Evolutionary conservation across 2,113 vertebrate species (phyloP), one percentile per base, ranked within the genome.

Genomic region (Paradoxurus hermaphroditus): DNA sequence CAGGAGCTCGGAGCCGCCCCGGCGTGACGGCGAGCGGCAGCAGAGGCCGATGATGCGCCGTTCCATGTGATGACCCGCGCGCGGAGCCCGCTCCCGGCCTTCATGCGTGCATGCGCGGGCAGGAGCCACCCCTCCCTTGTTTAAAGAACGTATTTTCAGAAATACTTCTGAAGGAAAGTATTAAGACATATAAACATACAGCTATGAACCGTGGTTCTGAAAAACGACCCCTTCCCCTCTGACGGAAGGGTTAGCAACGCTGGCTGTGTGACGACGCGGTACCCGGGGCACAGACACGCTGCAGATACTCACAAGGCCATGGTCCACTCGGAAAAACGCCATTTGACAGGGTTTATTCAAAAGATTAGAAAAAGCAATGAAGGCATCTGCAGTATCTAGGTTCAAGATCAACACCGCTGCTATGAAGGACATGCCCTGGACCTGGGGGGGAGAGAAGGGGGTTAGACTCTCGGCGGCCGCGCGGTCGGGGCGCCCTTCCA

Each of bases 391-490:
- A 97, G 99, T 99, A 98, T 99, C 99, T 96, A 99, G 97, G 99
- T 99, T 99, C 95, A 99, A 98, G 97, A 99, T 99, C 97, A 99
- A 97, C 92, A 99, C 99, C 2, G 99, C 99, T 0, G 99, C 99
- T 59, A 99, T 99, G 96, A 99, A 99, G 0, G 99, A 99, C 99
- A 99, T 99, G 79, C 99, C 99, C 98, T 99, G 99, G 25, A 99
- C 99, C 99, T 99, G 96, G 49, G 91, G 41, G 96, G 92, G 41
- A 97, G 62, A 98, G 96, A 90, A 21, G 31, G 21, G 5, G 0
- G 94, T 78, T 87, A 96, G 25, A 39, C 25, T 8, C 5, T 18
- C 3, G 0, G 53, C 2, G 1, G 56, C 49, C 51, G 14, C n/a
- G 2, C 10, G 0, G 62, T 16, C 29, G 7, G 23, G 36, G 19